Evolutionary conservation across 2,797 vertebrate genomes (phyloP).

Genomic region (Acanthiza pusilla): DNA sequence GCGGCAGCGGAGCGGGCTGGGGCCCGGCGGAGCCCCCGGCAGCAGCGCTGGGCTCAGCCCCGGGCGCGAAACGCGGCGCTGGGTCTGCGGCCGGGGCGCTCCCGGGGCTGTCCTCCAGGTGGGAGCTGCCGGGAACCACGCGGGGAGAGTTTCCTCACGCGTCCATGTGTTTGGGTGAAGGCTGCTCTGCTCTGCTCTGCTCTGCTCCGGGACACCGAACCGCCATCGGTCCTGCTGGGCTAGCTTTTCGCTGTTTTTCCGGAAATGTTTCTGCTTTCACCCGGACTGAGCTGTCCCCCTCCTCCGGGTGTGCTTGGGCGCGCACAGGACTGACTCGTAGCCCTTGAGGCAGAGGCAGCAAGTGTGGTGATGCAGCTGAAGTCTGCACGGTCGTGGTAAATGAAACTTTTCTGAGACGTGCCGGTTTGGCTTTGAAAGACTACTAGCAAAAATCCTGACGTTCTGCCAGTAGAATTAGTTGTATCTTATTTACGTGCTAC

Average conservation of each 20-base stretch:
- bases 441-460: background rate
- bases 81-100: background rate
- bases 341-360: no score
- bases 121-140: background rate
- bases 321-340: rapidly evolving
- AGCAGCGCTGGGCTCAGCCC: rapidly evolving
- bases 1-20: background rate
- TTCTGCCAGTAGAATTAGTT: background rate
- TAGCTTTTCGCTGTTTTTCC: background rate
- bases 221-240: no score
- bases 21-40: no score
- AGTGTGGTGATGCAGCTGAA: rapidly evolving
- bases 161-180: rapidly evolving
- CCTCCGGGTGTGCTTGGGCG: rapidly evolving
- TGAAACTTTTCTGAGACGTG: rapidly evolving
- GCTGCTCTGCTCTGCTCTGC: background rate
- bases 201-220: background rate
- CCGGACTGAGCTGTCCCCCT: no score
- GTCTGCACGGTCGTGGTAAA: rapidly evolving
- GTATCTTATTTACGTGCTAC: background rate
- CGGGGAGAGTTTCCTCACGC: background rate
- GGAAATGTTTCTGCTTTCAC: background rate
- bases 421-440: background rate
- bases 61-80: rapidly evolving
- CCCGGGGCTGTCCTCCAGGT: background rate